Conservation (phyloP, 2,113 vertebrate species). For the Mesocricetus auratus region DNA sequence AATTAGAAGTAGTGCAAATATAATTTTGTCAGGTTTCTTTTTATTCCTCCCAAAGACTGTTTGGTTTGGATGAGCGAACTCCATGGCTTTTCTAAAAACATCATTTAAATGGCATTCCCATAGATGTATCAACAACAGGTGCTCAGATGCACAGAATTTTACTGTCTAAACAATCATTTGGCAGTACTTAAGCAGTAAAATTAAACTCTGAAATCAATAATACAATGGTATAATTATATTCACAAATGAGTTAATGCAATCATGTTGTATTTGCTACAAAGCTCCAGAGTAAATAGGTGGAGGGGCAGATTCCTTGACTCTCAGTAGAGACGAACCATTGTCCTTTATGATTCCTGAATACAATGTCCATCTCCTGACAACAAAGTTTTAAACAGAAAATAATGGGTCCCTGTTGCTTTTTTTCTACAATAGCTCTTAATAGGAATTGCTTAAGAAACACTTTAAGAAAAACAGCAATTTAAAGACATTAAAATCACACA, state of each 20-base stretch:
- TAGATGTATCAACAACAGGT: background rate
- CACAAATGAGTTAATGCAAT: slow-evolving; percentile 39
- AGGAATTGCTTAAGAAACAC: slow-evolving; percentile 90
- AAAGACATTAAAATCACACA: slow-evolving; percentile 39
- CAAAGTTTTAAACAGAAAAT: slow-evolving; percentile 13
- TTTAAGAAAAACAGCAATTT: slow-evolving; percentile 78
- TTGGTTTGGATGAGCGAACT: background rate
- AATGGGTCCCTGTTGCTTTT: slow-evolving; percentile 43
- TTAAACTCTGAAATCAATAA: slow-evolving; percentile 4
- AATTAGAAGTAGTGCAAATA: background rate
- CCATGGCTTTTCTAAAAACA: background rate
- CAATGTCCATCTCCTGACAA: background rate
- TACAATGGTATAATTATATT: background rate
- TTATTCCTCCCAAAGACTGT: background rate
- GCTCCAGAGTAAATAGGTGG: background rate
- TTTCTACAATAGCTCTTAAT: background rate
- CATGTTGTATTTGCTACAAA: slow-evolving; percentile 4
- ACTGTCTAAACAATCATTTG: background rate
- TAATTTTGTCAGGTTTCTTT: background rate
- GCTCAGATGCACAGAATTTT: background rate
- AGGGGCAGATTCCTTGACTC: background rate
- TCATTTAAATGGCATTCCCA: background rate
- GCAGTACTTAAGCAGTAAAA: background rate
- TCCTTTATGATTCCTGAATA: slow-evolving; percentile 4
- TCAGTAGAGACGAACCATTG: background rate